Percentiles rank a stretch among this genome's conserved stretches.
phyloP scores from a whole-genome alignment of 1,140 invertebrate species.

The Drosophila tani region DNA sequence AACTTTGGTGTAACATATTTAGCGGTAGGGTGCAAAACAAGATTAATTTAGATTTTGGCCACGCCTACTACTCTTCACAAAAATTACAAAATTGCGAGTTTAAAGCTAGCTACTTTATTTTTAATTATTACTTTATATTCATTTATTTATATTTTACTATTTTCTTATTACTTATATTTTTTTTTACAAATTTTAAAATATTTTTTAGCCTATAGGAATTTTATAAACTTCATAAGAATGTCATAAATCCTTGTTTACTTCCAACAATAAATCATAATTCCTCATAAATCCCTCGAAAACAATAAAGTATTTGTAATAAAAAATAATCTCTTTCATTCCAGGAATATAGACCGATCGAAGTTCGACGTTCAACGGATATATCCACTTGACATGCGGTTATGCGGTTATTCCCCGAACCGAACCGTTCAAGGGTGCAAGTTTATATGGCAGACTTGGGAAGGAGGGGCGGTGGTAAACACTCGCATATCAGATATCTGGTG shows the following conservation, averaged over 20 bases:
- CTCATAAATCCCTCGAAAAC: neutral
- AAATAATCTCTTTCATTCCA: neutral
- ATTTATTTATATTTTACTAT: no score
- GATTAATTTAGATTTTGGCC: no score
- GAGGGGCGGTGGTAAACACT: slow-evolving; percentile 10
- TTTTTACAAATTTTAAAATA: no score
- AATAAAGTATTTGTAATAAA: neutral
- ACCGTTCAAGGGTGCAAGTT: slow-evolving; percentile 8
- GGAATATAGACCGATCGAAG: slow-evolving; percentile 2
- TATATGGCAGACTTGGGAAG: neutral
- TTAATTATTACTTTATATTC: no score
- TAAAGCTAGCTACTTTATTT: no score
- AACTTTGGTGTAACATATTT: no score
- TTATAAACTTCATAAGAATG: no score
- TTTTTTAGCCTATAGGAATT: no score
- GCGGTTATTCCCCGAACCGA: slow-evolving; percentile 37
- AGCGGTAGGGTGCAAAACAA: no score
- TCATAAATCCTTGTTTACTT: no score
- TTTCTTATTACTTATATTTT: neutral
- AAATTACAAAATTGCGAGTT: no score
- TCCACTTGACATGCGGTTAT: slow-evolving; percentile 40
- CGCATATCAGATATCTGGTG: slow-evolving; percentile 32
- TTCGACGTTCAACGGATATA: slow-evolving; percentile 9
- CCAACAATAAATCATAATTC: neutral
- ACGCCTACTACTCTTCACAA: no score